Percentiles rank a stretch among this genome's conserved stretches.
phyloP scores from a whole-genome alignment of 2,888 invertebrate genomes.

The Magallana nippona region DNA sequence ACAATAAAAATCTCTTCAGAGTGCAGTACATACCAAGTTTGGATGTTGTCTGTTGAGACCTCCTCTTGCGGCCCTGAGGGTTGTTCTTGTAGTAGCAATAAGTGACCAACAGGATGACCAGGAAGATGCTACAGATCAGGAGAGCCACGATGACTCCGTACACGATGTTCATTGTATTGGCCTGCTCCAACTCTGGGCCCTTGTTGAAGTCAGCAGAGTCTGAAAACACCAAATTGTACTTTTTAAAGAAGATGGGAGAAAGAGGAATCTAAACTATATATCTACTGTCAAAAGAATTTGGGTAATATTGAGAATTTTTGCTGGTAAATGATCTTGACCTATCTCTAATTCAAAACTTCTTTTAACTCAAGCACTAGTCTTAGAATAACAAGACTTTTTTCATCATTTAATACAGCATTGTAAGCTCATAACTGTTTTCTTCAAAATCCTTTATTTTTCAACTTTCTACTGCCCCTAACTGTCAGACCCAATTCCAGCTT shows the following conservation, averaged over 20 bases:
- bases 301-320: too few species aligned
- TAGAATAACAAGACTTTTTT: too few species aligned
- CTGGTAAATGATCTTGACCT: too few species aligned
- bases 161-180: conserved; percentile 44
- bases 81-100: conserved; percentile 63
- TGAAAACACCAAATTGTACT: not conserved
- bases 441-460: too few species aligned
- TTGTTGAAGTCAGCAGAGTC: not conserved
- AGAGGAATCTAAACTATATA: not conserved
- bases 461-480: too few species aligned
- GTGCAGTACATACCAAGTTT: conserved; percentile 2
- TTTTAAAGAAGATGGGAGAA: not conserved
- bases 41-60: not conserved
- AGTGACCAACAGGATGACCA: conserved; percentile 56
- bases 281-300: not conserved
- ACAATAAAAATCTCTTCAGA: too few species aligned
- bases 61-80: conserved; percentile 44
- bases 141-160: conserved; percentile 61
- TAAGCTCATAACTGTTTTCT: too few species aligned
- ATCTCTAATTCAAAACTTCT: too few species aligned
- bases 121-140: conserved; percentile 48
- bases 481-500: too few species aligned
- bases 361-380: too few species aligned
- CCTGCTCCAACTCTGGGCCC: not conserved
- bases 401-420: too few species aligned